Evolutionary conservation across 2,888 invertebrate species (phyloP).

Genomic region (Orthonevra nobilis): DNA sequence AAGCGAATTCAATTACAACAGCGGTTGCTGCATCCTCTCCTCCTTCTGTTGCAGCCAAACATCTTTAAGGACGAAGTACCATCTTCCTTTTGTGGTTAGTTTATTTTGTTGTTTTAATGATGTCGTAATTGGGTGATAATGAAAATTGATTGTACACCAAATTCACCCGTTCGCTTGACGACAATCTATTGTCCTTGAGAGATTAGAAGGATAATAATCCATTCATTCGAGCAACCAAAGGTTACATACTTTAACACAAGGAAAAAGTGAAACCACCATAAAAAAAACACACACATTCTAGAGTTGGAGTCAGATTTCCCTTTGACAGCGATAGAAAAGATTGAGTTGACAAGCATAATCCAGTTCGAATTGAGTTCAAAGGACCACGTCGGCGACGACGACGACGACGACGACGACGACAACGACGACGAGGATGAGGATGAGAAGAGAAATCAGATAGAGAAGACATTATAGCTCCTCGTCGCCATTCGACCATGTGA

Average conservation of each 20-base stretch:
- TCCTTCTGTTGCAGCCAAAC: no score
- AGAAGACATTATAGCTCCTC: constrained; percentile 23
- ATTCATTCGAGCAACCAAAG: constrained; percentile 37
- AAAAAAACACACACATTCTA: no score
- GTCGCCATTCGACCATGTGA: constrained; percentile 17
- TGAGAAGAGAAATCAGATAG: constrained; percentile 44
- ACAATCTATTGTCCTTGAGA: constrained; percentile 57
- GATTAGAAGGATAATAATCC: constrained; percentile 66
- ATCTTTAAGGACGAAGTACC: constrained; percentile 45
- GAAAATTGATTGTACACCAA: constrained; percentile 55
- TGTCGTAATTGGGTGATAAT: constrained; percentile 67
- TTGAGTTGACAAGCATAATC: constrained; percentile 68
- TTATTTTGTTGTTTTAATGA: constrained; percentile 52
- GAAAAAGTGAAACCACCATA: background rate
- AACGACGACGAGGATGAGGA: constrained; percentile 5
- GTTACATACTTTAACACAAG: constrained; percentile 27
- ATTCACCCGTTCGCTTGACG: constrained; percentile 19
- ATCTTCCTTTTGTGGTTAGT: background rate
- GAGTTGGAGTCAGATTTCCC: constrained; percentile 12
- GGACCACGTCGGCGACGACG: constrained; percentile 37
- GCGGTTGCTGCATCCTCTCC: constrained; percentile 21
- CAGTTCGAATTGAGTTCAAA: constrained; percentile 60
- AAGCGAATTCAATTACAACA: constrained; percentile 70
- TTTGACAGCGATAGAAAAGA: constrained; percentile 42
- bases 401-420: constrained; percentile 5